Base-by-base conservation (phyloP, 2,888 invertebrate species). In the Dynastes grantii region DNA sequence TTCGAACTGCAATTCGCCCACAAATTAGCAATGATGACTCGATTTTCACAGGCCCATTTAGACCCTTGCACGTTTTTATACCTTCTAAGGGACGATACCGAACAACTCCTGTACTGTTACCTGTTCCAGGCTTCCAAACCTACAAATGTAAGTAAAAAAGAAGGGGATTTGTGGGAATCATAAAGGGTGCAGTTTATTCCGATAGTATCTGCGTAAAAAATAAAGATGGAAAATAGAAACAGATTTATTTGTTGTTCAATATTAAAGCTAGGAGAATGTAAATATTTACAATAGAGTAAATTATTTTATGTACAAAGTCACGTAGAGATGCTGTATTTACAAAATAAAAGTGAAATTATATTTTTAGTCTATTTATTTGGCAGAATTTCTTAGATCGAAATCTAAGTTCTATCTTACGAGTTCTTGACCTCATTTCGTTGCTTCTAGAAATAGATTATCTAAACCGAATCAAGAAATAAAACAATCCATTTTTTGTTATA, bases 51-150 rank as follows among this genome's bases (percentile, higher is more conserved):
- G 80, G 88, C 88, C 13, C 88, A 88, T 79, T 79, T 87, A 49
- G 89, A 89, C 81, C 85, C 88, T 3, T 85, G 86, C 76, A 93
- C 92, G 85, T 91, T 95, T 85, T 92, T 95, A 84, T 95, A 95
- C 88, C 91, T 95, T 84, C 90, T 95, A 80, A 91, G 93, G 84
- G 94, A 95, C 86, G 92, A 93, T 82, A 91, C 91, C 84, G 94
- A 95, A 85, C 92, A 92, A n/a, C 89, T 94, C 2, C 91, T 95
- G 40, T 93, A 94, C 87, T 95, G 94, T 87, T 94, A 93, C 88
- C 90, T 95, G 77, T 95, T 93, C 87, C 92, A 92, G 85, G 93
- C 94, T 58, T 90, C 91, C 80, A 92, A 93, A 55, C 90, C 90
- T 0, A 89, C 90, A 76, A 94, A 95, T 90, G 95, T 95, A 87